Base-by-base conservation (phyloP, 1,140 invertebrate species). In the Zaprionus nigranus region DNA sequence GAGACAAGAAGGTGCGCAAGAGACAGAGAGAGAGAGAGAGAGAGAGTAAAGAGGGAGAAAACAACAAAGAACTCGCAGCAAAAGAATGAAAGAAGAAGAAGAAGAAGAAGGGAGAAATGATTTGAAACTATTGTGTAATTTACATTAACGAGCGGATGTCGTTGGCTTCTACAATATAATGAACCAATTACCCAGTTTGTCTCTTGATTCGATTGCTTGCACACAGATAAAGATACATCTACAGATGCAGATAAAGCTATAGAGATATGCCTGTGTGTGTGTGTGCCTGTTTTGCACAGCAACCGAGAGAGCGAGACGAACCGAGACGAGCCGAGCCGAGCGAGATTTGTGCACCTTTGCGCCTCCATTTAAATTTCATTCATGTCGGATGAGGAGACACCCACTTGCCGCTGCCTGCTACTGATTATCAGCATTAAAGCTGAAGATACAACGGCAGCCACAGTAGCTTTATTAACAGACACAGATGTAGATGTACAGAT, bases 141-240 rank as follows among this genome's bases (percentile, higher is more conserved):
- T 90, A 88, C 84, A 88, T 88, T 88, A 88, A 84, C 84, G 75
- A 88, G 81, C 84, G 84, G 84, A 88, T 90, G 84, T 84, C 81
- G 84, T 84, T 84, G 84, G 81, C 75, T 88, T 75, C 80, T 71
- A 87, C 83, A 83, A 83, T 88, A 87, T 87, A 88, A 88, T 88
- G 84, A 87, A 87, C 81, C 84, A 87, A 87, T 87, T 87, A 88
- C 85, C 84, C 84, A 87, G 84, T 87, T 88, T 87, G 81, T 88
- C 81, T 87, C 84, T 87, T 87, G 81, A 88, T 88, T 88, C 81
- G 84, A 88, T 90, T 90, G 84, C 83, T 80, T 69, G 67, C 81
- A 17, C 17, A 63, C 67, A 71, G 9, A 26, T 22, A 58, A 61
- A 63, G 38, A 54, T 54, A 63, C 63, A 68, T 30, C 26, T 60